Percentiles rank a stretch among this genome's conserved stretches.
phyloP scores from a whole-genome alignment of 2,888 invertebrate species.

The Tillus elongatus region DNA sequence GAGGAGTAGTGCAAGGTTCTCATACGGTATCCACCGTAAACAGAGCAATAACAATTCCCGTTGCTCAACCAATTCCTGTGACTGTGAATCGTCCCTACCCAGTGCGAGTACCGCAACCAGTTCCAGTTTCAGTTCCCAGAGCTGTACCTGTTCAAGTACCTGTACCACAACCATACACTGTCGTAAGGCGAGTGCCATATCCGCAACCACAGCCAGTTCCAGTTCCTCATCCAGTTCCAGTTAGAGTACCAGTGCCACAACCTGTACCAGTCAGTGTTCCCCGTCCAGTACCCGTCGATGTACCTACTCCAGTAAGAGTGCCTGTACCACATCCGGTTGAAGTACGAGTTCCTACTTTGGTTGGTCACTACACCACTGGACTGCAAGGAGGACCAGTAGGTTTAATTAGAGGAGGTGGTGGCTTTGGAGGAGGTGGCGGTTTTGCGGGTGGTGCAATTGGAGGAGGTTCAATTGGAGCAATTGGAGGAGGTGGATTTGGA shows the following conservation, averaged over 20 bases:
- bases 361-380: no score
- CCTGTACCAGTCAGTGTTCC: conserved; percentile 19
- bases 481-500: no score
- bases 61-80: conserved; percentile 33
- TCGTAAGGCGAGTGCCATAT: conserved; percentile 31
- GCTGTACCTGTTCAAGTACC: conserved; percentile 33
- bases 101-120: conserved; percentile 42
- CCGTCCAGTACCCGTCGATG: conserved; percentile 23
- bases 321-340: no score
- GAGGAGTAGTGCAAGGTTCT: conserved; percentile 33
- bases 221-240: conserved; percentile 47
- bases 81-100: conserved; percentile 45
- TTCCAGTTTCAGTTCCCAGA: conserved; percentile 38
- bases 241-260: conserved; percentile 25
- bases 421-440: no score
- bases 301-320: no score
- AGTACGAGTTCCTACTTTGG: no score
- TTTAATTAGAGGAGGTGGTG: no score
- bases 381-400: no score
- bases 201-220: conserved; percentile 33
- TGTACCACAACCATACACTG: conserved; percentile 34
- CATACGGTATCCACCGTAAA: conserved; percentile 32
- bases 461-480: conserved; percentile 19
- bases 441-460: no score
- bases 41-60: conserved; percentile 32